A percentile compares a stretch with the other conserved stretches of the same genome.
These are phyloP conservation scores for Apis laboriosa DNA, from an alignment of 1,140 invertebrate species.

Conservation along the genomic window DNA sequence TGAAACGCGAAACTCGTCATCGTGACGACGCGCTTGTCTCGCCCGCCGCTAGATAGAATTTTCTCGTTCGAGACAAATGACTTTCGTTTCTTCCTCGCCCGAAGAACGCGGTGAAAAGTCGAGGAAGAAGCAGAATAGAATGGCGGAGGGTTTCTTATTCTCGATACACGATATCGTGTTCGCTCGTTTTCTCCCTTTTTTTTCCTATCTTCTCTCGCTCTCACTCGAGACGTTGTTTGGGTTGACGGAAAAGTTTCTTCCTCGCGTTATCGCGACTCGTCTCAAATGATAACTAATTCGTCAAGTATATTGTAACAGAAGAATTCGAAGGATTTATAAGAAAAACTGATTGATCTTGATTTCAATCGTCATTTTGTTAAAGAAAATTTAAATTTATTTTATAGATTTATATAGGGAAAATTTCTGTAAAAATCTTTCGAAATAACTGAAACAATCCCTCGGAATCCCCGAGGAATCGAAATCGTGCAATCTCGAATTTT, in stretches of 20 bases:
- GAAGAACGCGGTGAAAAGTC: neutral
- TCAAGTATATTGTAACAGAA: too few species aligned
- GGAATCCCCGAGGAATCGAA: too few species aligned
- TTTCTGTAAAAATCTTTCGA: too few species aligned
- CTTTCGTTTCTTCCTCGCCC: neutral
- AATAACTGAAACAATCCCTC: too few species aligned
- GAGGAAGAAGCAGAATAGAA: neutral
- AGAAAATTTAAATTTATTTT: too few species aligned
- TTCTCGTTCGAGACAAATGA: slow-evolving; percentile 30
- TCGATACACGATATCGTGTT: neutral
- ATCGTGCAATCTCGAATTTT: too few species aligned
- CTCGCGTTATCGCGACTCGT: too few species aligned
- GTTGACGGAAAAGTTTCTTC: neutral
- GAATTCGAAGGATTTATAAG: too few species aligned
- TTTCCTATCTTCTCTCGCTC: neutral
- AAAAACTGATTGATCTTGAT: too few species aligned
- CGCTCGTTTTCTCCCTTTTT: neutral
- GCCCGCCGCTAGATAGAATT: neutral
- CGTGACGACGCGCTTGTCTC: neutral
- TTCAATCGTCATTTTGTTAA: too few species aligned
- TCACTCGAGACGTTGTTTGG: neutral
- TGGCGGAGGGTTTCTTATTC: neutral
- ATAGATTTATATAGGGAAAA: too few species aligned
- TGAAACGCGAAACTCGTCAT: slow-evolving; percentile 29
- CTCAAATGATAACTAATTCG: too few species aligned